Conservation (phyloP, 2,888 invertebrate genomes). For the Quadroppia sp. region DNA sequence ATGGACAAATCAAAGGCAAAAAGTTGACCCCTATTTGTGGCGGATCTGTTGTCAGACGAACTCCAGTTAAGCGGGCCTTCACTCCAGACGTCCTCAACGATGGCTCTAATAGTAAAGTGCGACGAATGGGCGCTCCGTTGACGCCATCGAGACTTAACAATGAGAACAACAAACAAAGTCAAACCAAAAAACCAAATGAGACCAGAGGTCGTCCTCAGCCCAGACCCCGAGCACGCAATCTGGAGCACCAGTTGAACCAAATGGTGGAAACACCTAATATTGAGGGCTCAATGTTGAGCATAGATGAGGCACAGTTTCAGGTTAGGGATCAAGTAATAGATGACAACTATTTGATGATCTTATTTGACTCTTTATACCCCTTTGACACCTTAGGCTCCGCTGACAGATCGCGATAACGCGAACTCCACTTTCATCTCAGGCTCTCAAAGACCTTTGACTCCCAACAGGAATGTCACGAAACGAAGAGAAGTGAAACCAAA, state of each 20-base stretch:
- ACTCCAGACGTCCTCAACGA: background rate
- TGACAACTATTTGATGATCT: background rate
- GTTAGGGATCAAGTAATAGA: background rate
- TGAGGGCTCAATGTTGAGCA: conserved; percentile 20
- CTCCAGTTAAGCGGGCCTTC: conserved; percentile 34
- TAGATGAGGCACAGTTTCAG: conserved; percentile 28
- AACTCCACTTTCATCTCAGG: conserved; percentile 19
- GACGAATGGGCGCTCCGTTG: conserved; percentile 12
- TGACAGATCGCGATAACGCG: conserved; percentile 15
- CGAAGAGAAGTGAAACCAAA: background rate
- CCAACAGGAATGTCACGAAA: background rate
- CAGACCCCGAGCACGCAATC: conserved; percentile 18
- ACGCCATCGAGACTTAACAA: conserved; percentile 22
- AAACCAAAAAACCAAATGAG: background rate
- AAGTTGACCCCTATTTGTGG: conserved; percentile 29
- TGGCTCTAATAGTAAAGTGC: background rate
- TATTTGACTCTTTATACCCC: too few relatives aligned
- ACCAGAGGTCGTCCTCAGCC: background rate
- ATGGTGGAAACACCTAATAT: conserved; percentile 20
- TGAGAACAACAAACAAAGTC: background rate
- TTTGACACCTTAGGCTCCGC: background rate
- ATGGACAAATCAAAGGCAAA: conserved; percentile 7
- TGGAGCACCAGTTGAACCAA: background rate
- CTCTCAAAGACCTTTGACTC: background rate
- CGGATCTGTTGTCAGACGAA: conserved; percentile 24